Percentiles rank a stretch among this genome's conserved stretches.
These are phyloP conservation scores for Amorpha juglandis DNA, from an alignment of 2,888 invertebrate genomes.

Conservation along the genomic window DNA sequence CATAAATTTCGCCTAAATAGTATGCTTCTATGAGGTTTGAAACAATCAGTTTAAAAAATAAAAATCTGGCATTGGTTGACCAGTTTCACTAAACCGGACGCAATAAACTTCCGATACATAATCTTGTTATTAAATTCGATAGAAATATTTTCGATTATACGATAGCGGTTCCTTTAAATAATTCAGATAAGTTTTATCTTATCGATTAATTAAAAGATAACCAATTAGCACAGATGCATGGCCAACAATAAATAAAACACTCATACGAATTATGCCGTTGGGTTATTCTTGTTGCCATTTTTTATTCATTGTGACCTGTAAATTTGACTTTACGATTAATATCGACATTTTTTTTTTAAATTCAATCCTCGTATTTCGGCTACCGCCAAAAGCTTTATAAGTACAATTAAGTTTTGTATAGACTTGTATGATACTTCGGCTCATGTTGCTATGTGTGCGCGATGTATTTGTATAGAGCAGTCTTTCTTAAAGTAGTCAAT, in stretches of 20 bases:
- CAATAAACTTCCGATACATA: neutral
- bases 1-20: neutral
- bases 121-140: neutral
- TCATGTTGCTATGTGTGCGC: conserved; percentile 5
- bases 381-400: neutral
- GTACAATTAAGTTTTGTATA: no score
- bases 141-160: conserved; percentile 30
- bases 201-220: conserved; percentile 47
- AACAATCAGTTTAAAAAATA: neutral
- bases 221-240: conserved; percentile 59
- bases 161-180: conserved; percentile 24
- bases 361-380: conserved; percentile 39
- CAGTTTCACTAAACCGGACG: neutral
- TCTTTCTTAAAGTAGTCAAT: no score
- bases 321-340: conserved; percentile 52
- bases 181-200: conserved; percentile 23
- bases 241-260: conserved; percentile 53
- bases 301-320: conserved; percentile 42
- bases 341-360: conserved; percentile 40
- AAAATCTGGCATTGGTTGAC: neutral
- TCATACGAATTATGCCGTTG: conserved; percentile 50
- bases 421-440: no score
- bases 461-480: neutral
- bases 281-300: conserved; percentile 9
- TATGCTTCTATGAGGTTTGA: neutral